A percentile compares a stretch with the other conserved stretches of the same genome.
phyloP scores from a whole-genome alignment of 2,888 invertebrate species.

The Bimastos eiseni region DNA sequence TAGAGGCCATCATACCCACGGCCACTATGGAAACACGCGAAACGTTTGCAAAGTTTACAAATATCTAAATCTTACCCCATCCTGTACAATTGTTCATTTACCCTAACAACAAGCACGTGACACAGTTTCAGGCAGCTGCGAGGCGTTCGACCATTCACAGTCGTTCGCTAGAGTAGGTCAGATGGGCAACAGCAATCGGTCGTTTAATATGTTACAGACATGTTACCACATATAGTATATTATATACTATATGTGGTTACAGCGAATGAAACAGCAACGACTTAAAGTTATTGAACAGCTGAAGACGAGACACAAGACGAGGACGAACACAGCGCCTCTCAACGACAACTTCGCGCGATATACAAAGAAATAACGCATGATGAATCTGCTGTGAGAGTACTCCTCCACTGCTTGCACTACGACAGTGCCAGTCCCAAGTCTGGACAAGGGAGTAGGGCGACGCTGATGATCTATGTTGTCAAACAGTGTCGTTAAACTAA shows the following conservation, averaged over 20 bases:
- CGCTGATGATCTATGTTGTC: too few relatives aligned
- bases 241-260: not conserved
- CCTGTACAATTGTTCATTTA: not conserved
- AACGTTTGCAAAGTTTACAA: too few relatives aligned
- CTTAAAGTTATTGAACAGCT: slow-evolving; percentile 3
- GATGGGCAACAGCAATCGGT: not conserved
- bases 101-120: not conserved
- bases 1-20: too few relatives aligned
- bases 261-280: not conserved
- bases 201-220: too few relatives aligned
- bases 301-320: not conserved
- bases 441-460: too few relatives aligned
- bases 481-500: too few relatives aligned
- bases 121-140: not conserved
- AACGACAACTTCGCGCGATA: not conserved
- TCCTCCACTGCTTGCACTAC: not conserved
- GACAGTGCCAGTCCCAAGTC: too few relatives aligned
- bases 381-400: not conserved
- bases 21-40: too few relatives aligned
- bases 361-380: not conserved
- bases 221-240: too few relatives aligned
- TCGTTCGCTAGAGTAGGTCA: not conserved
- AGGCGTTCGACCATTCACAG: not conserved
- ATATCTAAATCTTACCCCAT: not conserved
- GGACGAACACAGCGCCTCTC: not conserved